phyloP scores from a whole-genome alignment of 2,888 invertebrate genomes.

The Apamea crenata region DNA sequence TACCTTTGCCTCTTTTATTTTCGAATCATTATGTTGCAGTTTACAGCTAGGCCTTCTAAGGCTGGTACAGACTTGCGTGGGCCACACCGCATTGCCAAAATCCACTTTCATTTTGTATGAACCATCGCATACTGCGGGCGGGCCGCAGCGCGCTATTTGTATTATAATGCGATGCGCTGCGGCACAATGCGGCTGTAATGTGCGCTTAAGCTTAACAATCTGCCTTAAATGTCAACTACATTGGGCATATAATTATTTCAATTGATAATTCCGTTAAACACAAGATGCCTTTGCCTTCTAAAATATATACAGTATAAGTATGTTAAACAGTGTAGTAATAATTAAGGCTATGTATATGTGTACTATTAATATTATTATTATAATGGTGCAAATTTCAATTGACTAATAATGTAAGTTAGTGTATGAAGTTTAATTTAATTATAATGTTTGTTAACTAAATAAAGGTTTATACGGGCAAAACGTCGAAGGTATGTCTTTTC shows the following conservation, averaged over 20 bases:
- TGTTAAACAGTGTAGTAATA: slow-evolving; percentile 17
- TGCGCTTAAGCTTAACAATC: not conserved
- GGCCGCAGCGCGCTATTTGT: not conserved
- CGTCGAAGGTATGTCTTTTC: not conserved
- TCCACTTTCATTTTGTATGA: not conserved
- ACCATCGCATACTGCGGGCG: too few relatives aligned
- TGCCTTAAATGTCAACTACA: not conserved
- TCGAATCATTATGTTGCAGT: not conserved
- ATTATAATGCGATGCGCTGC: not conserved
- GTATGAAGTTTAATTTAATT: slow-evolving; percentile 60
- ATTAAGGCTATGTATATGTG: slow-evolving; percentile 26
- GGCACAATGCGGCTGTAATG: not conserved
- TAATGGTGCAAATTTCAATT: slow-evolving; percentile 56
- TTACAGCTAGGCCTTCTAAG: not conserved
- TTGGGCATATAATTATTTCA: slow-evolving; percentile 5
- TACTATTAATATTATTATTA: slow-evolving; percentile 20
- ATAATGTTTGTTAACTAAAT: slow-evolving; percentile 63
- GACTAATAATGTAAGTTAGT: slow-evolving; percentile 50
- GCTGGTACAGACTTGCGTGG: not conserved
- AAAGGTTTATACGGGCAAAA: slow-evolving; percentile 58
- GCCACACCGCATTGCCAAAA: not conserved
- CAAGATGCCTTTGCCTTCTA: slow-evolving; percentile 31
- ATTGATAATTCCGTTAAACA: not conserved
- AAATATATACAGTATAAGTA: slow-evolving; percentile 8
- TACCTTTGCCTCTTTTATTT: not conserved